Conservation (phyloP, 2,888 invertebrate genomes). For the Achlya flavicornis region DNA sequence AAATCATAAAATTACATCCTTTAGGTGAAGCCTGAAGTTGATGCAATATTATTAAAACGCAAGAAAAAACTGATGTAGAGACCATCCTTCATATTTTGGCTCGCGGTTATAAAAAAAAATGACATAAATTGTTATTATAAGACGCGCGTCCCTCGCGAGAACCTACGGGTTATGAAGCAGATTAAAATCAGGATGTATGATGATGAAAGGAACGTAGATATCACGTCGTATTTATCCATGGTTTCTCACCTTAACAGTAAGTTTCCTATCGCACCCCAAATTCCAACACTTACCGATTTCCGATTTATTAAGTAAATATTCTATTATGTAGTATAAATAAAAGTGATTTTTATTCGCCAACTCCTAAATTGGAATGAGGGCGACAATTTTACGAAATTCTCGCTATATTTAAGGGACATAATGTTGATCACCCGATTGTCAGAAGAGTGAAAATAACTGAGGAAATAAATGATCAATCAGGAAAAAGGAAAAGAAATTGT, state of each 20-base stretch:
- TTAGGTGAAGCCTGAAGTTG: no score
- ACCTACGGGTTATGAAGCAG: no score
- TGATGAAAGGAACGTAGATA: no score
- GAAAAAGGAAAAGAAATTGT: conserved; percentile 11
- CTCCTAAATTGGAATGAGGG: conserved; percentile 14
- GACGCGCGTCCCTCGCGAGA: no score
- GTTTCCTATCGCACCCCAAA: neutral
- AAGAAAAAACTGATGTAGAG: no score
- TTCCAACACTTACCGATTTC: neutral
- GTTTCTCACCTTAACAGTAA: neutral
- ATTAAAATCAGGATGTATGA: no score
- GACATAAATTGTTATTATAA: no score
- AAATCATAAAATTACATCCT: no score
- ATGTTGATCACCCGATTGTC: conserved; percentile 45
- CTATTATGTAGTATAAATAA: conserved; percentile 28
- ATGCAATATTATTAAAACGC: no score
- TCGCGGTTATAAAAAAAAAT: no score
- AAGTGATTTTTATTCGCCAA: conserved; percentile 32
- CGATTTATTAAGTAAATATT: conserved; percentile 12
- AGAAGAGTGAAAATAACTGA: conserved; percentile 22
- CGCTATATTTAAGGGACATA: conserved; percentile 37
- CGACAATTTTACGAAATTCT: conserved; percentile 26
- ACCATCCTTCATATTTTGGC: no score
- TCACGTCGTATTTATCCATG: no score
- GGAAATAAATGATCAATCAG: conserved; percentile 13